These are phyloP conservation scores for Cacatua alba DNA, from an alignment of 2,113 vertebrate species.

Conservation along the genomic window DNA sequence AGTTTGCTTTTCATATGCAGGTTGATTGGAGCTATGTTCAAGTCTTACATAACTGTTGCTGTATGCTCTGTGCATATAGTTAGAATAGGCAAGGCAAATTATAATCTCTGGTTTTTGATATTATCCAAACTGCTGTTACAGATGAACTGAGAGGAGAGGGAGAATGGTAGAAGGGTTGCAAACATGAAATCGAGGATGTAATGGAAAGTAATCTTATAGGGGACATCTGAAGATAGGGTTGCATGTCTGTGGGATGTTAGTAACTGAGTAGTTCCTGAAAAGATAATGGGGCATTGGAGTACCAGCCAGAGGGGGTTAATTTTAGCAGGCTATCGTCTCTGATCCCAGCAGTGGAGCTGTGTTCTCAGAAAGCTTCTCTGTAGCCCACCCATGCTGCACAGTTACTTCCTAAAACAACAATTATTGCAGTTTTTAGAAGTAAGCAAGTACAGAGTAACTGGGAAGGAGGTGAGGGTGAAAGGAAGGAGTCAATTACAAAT, in stretches of 20 bases:
- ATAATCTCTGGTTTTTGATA: background rate
- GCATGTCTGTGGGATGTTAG: fast-evolving
- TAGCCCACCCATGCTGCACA: background rate
- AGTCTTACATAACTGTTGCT: background rate
- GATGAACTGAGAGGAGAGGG: background rate
- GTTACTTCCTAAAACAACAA: background rate
- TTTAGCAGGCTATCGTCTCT: background rate
- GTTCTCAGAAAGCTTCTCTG: background rate
- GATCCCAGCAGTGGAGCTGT: background rate
- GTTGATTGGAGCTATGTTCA: background rate
- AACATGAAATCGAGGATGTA: background rate
- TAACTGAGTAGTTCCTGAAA: background rate
- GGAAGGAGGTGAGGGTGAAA: background rate
- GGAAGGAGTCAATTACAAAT: background rate
- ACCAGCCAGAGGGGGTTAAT: background rate
- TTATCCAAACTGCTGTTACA: background rate
- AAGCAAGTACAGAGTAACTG: background rate
- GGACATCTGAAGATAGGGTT: background rate
- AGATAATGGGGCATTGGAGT: background rate
- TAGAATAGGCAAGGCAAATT: background rate
- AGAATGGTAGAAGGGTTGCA: background rate
- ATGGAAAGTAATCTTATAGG: background rate
- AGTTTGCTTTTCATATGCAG: background rate
- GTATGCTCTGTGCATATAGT: background rate
- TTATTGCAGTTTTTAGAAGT: background rate